Evolutionary conservation across 2,888 invertebrate genomes (phyloP), one percentile per base, ranked within the genome.

Genomic region (Poecilobothrus nobilitatus): DNA sequence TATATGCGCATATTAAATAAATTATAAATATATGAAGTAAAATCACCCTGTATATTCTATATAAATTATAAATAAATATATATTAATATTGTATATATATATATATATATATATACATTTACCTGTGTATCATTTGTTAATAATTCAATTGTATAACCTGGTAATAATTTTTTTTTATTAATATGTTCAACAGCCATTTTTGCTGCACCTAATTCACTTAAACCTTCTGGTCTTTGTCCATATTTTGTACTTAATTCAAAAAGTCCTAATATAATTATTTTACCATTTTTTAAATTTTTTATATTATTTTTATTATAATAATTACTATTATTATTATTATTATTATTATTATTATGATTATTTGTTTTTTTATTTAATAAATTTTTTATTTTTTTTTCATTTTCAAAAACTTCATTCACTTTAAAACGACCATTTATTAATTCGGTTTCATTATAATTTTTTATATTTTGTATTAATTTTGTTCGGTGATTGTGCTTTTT

Each of bases 111-210:
- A 7, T 37, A 37, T 7, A 37, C 7, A 37, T 37, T 53, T 33
- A 94, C 94, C 91, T 91, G 88, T 0, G 94, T 94, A 76, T 95
- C 93, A 78, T 94, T 94, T 74, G 89, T 87, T 76, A 92, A 85
- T 72, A 94, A 85, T 72, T 89, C 87, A 71, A 95, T 84, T 66
- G 84, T 85, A 77, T 92, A 92, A 65, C 90, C 91, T 0, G 89
- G 88, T 68, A 94, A 83, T 68, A 81, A 72, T 8, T 84, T 82
- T 75, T 87, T 84, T 69, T 86, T 83, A 82, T 94, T 94, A 76
- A 95, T 89, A 75, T 92, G 91, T 70, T 87, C 84, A 66, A 94
- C 88, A 0, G 94, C 94, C 75, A 94, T 83, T 75, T 84, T 84
- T 0, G 94, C 94, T 0, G 94, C 93, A 15, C 87, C 86, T 75